Conservation (phyloP, 2,113 vertebrate genomes). For the Anseranas semipalmata region DNA sequence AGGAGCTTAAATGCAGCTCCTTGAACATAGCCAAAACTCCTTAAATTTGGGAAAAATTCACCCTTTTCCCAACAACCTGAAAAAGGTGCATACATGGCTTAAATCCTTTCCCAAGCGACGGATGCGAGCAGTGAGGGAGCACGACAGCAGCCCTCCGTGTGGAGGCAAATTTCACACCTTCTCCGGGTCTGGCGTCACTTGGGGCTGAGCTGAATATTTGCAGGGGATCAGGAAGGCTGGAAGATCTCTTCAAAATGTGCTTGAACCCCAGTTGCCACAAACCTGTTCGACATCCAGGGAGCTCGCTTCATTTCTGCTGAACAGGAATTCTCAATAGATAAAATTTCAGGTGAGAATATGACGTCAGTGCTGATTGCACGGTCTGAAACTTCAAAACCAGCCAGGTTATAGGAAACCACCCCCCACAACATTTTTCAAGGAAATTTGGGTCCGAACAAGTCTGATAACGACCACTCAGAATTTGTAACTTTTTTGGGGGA, state of each 20-base stretch:
- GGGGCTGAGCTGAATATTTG: background rate
- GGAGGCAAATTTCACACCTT: background rate
- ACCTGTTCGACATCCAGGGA: background rate
- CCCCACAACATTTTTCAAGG: background rate
- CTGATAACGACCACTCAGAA: background rate
- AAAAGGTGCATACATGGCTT: background rate
- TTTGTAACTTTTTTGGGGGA: background rate
- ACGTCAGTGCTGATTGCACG: background rate
- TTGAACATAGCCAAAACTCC: rapidly evolving
- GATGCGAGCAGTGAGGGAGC: background rate
- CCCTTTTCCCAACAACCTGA: background rate
- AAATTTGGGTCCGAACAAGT: background rate
- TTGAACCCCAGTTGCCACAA: background rate
- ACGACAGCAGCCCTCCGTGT: background rate
- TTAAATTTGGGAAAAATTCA: background rate
- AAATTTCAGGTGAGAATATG: background rate
- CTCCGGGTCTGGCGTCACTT: background rate
- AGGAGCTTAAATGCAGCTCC: background rate
- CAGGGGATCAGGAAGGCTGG: background rate
- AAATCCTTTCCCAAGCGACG: background rate
- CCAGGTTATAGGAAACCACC: background rate
- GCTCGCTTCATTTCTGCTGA: background rate
- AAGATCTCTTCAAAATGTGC: background rate
- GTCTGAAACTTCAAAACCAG: background rate
- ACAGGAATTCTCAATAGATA: background rate